phyloP scores from a whole-genome alignment of 2,888 invertebrate species.

The Patella pellucida region DNA sequence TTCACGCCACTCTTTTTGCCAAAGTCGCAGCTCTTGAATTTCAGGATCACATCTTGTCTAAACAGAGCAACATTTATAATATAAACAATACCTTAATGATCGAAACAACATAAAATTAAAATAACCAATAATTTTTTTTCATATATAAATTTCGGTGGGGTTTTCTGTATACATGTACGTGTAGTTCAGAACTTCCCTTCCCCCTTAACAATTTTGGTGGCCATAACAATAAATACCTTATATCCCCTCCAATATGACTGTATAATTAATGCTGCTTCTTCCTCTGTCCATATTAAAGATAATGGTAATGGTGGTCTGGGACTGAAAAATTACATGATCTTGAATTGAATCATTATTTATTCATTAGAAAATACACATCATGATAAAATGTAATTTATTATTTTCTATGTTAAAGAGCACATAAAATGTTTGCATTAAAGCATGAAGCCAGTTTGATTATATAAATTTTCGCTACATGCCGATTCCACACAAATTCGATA shows the following conservation, averaged over 20 bases:
- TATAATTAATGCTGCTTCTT: slow-evolving; percentile 68
- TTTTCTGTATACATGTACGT: neutral
- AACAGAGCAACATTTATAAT: too few relatives aligned
- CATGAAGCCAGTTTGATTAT: too few relatives aligned
- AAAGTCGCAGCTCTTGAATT: slow-evolving; percentile 67
- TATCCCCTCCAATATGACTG: slow-evolving; percentile 70
- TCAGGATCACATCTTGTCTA: slow-evolving; percentile 66
- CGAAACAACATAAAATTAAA: too few relatives aligned
- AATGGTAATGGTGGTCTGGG: slow-evolving; percentile 69
- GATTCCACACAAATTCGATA: too few relatives aligned
- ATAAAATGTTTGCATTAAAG: neutral
- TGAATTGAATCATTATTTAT: too few relatives aligned
- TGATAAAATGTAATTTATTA: neutral
- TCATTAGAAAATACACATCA: too few relatives aligned
- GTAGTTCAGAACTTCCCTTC: too few relatives aligned
- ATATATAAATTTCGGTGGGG: neutral
- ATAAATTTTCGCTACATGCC: too few relatives aligned
- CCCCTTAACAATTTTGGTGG: too few relatives aligned
- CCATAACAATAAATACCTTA: slow-evolving; percentile 47
- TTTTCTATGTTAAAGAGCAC: neutral
- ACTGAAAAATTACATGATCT: slow-evolving; percentile 42
- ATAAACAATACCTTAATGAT: too few relatives aligned
- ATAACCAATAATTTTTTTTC: too few relatives aligned
- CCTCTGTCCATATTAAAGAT: slow-evolving; percentile 70
- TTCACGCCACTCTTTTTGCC: slow-evolving; percentile 71